Conservation (phyloP, 2,797 vertebrate species). For the Dendrocincla fuliginosa region DNA sequence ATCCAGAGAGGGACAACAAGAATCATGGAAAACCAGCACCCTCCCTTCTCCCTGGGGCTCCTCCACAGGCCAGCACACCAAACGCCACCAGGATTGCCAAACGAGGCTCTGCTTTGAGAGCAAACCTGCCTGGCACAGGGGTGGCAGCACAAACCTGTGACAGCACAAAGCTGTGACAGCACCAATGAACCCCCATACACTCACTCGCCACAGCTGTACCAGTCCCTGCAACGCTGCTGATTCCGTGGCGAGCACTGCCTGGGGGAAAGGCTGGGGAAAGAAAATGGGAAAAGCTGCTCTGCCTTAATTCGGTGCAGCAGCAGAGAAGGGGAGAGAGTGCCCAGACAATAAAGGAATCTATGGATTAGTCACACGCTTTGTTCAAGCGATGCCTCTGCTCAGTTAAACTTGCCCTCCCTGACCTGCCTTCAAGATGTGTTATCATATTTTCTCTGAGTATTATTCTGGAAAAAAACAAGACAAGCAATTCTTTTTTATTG, state of each 20-base stretch:
- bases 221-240: not conserved
- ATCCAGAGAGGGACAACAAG: not conserved
- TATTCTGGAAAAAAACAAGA: constrained; percentile 51
- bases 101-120: not conserved
- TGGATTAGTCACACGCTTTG: not conserved
- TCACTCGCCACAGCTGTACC: not conserved
- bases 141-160: not conserved
- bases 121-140: not conserved
- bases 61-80: not conserved
- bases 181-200: not conserved
- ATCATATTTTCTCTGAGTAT: constrained; percentile 42
- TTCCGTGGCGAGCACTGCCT: not conserved
- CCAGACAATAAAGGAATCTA: constrained; percentile 6
- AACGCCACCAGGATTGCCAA: fast-evolving
- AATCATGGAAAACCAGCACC: not conserved
- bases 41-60: too few relatives aligned
- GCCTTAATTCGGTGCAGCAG: not conserved
- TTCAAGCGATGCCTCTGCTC: not conserved
- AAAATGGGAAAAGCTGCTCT: constrained; percentile 5
- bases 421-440: constrained; percentile 46
- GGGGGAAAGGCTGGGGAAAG: not conserved
- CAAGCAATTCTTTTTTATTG: constrained; percentile 67
- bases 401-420: not conserved
- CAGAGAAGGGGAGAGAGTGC: not conserved
- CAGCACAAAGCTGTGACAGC: not conserved